Base-by-base conservation (phyloP, 2,888 invertebrate genomes). In the Teleiodes luculella region DNA sequence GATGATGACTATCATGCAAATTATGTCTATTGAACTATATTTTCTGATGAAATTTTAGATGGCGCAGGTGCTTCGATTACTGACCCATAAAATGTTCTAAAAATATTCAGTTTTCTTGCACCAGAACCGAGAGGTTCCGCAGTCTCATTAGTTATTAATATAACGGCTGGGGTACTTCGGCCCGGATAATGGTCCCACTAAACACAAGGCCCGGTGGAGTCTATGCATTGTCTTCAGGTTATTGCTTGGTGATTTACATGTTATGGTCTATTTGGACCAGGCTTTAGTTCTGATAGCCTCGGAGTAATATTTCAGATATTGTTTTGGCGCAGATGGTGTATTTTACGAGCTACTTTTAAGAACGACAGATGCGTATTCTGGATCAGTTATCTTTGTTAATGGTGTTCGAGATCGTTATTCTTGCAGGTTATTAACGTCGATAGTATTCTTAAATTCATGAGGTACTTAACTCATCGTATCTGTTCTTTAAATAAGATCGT, bases 71-170 rank as follows among this genome's bases (percentile, higher is more conserved):
- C 10, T 41, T 16, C 7, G 4, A 10, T 5, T 18, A 3, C 3
- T 3, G 7, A 10, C 28, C n/a, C 13, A n/a, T 10, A 43, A 2
- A 43, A 3, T 13, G 4, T 7, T 1, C 0, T 1, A 16, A 5
- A 30, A 46, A 6, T 35, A 11, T 20, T 39, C 57, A 55, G n/a
- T n/a, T 58, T 11, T 49, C 61, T 59, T 58, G 35, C 6, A 18
- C 61, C 57, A 41, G n/a, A 20, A 11, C 20, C 43, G 41, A 41
- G 39, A 46, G 57, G 57, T 56, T 60, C 55, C 59, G 57, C 60
- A 64, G 59, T 53, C 60, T 64, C 67, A 62, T 70, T 64, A 67
- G 61, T 67, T 70, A 68, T 70, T 68, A 68, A 70, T 70, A 66
- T 57, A 64, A 65, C 61, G 63, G 63, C 49, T 59, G 61, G 61